phyloP scores from a whole-genome alignment of 2,888 invertebrate genomes.

The Dicranocentrus wangi region DNA sequence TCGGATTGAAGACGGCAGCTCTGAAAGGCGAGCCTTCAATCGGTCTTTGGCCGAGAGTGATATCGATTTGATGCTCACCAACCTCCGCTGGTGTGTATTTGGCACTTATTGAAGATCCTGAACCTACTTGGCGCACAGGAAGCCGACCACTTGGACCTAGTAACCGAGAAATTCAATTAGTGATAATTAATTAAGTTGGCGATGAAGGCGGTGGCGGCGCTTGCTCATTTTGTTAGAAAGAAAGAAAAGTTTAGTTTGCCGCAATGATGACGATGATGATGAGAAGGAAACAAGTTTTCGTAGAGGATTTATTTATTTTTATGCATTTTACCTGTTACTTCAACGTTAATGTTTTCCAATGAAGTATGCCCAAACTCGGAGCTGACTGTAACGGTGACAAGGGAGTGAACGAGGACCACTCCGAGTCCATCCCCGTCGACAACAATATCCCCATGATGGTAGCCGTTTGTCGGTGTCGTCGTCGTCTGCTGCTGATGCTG shows the following conservation, averaged over 20 bases:
- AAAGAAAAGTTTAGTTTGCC: no score
- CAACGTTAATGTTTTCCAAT: slow-evolving; percentile 73
- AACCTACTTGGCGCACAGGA: slow-evolving; percentile 71
- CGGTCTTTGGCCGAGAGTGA: slow-evolving; percentile 75
- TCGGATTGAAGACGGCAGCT: slow-evolving; percentile 73
- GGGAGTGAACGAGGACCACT: slow-evolving; percentile 79
- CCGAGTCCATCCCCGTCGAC: slow-evolving; percentile 80
- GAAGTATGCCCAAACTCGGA: slow-evolving; percentile 74
- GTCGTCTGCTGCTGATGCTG: no score
- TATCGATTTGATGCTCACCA: slow-evolving; percentile 78
- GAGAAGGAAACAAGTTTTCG: no score
- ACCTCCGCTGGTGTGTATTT: slow-evolving; percentile 78
- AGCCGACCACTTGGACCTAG: slow-evolving; percentile 71
- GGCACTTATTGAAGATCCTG: slow-evolving; percentile 74
- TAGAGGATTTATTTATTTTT: no score
- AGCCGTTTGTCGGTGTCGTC: no score
- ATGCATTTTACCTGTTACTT: slow-evolving; percentile 57
- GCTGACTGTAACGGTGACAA: slow-evolving; percentile 78
- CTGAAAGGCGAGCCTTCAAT: slow-evolving; percentile 76
- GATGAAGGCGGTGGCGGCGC: no score
- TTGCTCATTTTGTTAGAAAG: no score
- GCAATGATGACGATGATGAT: no score
- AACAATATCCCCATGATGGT: slow-evolving; percentile 76
- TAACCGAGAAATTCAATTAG: not conserved
- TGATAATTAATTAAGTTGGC: no score